Evolutionary conservation across 2,888 invertebrate genomes (phyloP), one percentile per base, ranked within the genome.

Genomic region (Norana najaformis): DNA sequence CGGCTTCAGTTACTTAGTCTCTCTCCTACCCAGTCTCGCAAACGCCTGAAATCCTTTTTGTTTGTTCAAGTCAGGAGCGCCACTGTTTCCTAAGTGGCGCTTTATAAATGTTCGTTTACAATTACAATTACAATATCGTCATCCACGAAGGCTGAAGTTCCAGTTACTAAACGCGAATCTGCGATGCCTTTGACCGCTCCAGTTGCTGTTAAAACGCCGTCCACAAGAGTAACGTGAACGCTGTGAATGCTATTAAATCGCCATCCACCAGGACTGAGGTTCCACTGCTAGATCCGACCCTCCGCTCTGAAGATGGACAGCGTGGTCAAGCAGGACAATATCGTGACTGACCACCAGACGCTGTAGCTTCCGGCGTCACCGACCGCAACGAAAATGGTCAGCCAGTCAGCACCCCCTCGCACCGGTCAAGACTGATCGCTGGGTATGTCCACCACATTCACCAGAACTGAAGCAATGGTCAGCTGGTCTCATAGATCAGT

Each of bases 351-450:
- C n/a, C n/a, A 8, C 23, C 69, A n/a, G 69, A 69, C 69, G 69
- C 69, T 69, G 69, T 69, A 69, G 69, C 69, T 69, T 69, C 69
- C 69, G 30, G 69, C 69, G 69, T n/a, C 69, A n/a, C 69, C 69
- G 69, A 47, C 69, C 69, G 69, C 69, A 69, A 69, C 69, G 69
- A 69, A n/a, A 69, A 30, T 69, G 69, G 69, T 69, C 69, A 69
- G 69, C n/a, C 69, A 69, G 69, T 69, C 69, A n/a, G 69, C 69
- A 30, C n/a, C 69, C 69, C 69, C 69, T 69, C 69, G 69, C 69
- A 69, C 69, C 69, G 69, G 69, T 69, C 69, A n/a, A n/a, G n/a
- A 69, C 69, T 69, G 69, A 69, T n/a, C 69, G 69, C 69, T 69
- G 69, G 69, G 69, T n/a, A 69, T 69, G 69, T 69, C 5, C 69